Percentiles rank a stretch among this genome's conserved stretches.
Conservation (phyloP, 2,888 invertebrate genomes). For the Chaitophorus viminalis region DNA sequence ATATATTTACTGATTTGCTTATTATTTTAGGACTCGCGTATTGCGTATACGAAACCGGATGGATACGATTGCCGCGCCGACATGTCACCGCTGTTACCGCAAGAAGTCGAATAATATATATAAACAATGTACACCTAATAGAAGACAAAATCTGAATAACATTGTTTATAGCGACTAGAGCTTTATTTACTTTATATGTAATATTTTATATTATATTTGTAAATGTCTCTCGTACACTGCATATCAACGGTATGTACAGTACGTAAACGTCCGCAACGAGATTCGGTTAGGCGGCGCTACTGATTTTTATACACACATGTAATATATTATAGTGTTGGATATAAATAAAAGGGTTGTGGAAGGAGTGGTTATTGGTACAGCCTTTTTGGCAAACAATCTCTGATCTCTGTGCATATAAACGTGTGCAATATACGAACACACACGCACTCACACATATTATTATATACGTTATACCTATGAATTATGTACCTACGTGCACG, state of each 20-base stretch:
- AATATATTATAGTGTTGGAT: background rate
- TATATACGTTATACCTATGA: background rate
- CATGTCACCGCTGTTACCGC: too few relatives aligned
- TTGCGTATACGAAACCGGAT: too few relatives aligned
- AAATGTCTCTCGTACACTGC: too few relatives aligned
- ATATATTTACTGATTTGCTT: too few relatives aligned
- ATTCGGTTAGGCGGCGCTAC: background rate
- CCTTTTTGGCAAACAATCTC: conserved; percentile 35
- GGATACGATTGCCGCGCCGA: too few relatives aligned
- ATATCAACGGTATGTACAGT: background rate
- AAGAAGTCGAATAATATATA: too few relatives aligned
- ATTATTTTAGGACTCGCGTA: too few relatives aligned
- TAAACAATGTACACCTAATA: too few relatives aligned
- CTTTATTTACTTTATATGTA: too few relatives aligned
- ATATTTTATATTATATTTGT: too few relatives aligned
- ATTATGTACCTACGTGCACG: background rate
- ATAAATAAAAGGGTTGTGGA: background rate
- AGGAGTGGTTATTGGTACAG: background rate
- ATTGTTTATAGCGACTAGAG: too few relatives aligned
- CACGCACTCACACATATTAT: background rate
- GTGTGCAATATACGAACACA: background rate
- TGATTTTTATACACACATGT: background rate
- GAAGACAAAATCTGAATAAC: too few relatives aligned
- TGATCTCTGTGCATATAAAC: conserved; percentile 3
- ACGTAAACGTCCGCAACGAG: background rate